These are phyloP conservation scores for Tachystola acroxantha DNA, from an alignment of 2,888 invertebrate species.

Conservation along the genomic window DNA sequence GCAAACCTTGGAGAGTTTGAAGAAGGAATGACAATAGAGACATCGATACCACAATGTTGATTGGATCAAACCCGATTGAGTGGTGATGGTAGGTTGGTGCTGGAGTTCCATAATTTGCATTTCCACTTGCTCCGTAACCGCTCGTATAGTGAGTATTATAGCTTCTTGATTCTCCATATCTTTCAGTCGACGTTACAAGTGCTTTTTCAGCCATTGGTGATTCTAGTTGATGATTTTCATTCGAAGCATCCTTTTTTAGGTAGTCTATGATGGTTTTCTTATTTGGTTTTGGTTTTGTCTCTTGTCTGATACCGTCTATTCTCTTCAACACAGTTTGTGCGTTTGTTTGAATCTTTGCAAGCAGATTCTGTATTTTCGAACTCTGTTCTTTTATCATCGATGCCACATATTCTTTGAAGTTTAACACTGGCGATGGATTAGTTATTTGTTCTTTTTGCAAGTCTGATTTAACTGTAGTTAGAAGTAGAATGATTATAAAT, in stretches of 20 bases:
- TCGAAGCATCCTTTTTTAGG: conserved; percentile 9
- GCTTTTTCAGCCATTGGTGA: conserved; percentile 36
- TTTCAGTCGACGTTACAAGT: conserved; percentile 13
- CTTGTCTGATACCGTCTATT: conserved; percentile 31
- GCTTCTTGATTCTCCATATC: conserved; percentile 37
- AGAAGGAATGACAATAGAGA: conserved; percentile 65
- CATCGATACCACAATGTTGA: conserved; percentile 68
- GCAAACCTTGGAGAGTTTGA: conserved; percentile 63
- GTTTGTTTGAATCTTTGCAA: conserved; percentile 59
- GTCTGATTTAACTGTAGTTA: conserved; percentile 44
- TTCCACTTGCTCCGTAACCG: conserved; percentile 51
- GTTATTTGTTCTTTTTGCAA: conserved; percentile 28
- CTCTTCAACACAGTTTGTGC: conserved; percentile 55
- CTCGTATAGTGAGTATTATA: conserved; percentile 50
- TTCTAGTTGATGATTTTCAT: conserved; percentile 47
- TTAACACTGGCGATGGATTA: conserved; percentile 32
- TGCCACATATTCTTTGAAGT: conserved; percentile 52
- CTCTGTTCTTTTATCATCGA: conserved; percentile 62
- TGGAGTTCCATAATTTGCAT: conserved; percentile 31
- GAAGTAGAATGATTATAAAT: conserved; percentile 40
- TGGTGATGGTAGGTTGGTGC: conserved; percentile 62
- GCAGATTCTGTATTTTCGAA: conserved; percentile 49
- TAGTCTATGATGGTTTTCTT: conserved; percentile 1
- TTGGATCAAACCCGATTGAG: conserved; percentile 72
- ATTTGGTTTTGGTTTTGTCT: neutral